phyloP scores from a whole-genome alignment of 2,797 vertebrate genomes.

The Manis crassicaudata region DNA sequence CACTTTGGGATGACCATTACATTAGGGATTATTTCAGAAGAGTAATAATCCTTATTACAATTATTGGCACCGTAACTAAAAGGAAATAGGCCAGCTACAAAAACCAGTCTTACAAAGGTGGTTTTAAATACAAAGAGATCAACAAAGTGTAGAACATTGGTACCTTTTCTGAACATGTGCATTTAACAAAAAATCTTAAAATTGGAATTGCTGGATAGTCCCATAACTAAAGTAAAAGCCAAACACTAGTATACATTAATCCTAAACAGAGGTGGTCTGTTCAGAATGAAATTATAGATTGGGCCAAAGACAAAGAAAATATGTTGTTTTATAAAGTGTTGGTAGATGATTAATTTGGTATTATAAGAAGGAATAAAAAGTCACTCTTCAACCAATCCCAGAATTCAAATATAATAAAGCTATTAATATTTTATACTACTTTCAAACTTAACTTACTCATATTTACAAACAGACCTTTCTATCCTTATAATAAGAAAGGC shows the following conservation, averaged over 20 bases:
- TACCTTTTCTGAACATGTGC: neutral
- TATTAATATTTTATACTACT: neutral
- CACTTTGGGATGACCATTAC: neutral
- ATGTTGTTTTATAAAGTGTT: neutral
- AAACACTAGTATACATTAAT: conserved; percentile 17
- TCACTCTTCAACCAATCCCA: neutral
- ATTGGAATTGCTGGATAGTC: neutral
- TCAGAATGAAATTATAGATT: conserved; percentile 25
- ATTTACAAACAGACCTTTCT: neutral
- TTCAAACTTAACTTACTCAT: conserved; percentile 26
- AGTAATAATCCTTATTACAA: neutral
- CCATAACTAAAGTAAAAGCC: conserved; percentile 5
- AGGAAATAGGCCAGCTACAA: neutral
- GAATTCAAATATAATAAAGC: conserved; percentile 40
- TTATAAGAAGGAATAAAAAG: neutral
- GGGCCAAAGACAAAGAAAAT: conserved; percentile 27
- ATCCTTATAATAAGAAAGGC: conserved; percentile 46
- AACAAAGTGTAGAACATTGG: neutral
- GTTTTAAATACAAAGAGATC: neutral
- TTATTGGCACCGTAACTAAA: neutral
- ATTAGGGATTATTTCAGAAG: conserved; percentile 22
- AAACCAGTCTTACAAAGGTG: neutral
- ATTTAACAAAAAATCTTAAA: conserved; percentile 21
- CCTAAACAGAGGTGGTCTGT: neutral
- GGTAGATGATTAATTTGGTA: neutral